Evolutionary conservation across 2,113 vertebrate species (phyloP).

Genomic region (Climacteris rufus): DNA sequence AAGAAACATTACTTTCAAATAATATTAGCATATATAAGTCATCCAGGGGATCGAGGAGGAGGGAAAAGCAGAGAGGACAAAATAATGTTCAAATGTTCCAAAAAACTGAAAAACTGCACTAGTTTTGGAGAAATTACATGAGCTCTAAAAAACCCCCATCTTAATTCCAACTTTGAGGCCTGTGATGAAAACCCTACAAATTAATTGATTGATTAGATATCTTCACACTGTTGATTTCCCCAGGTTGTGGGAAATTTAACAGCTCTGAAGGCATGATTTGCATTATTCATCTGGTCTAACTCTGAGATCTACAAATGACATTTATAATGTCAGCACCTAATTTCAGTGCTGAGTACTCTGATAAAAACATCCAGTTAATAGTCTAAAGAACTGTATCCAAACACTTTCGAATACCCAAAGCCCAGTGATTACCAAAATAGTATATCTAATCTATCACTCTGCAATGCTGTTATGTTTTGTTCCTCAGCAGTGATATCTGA

Average conservation of each 20-base stretch:
- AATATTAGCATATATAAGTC: neutral
- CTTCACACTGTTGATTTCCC: neutral
- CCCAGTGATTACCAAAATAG: neutral
- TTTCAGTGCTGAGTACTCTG: neutral
- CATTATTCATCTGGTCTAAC: neutral
- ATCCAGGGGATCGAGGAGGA: neutral
- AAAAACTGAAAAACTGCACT: neutral
- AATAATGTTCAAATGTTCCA: neutral
- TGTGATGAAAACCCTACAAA: neutral
- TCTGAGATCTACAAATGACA: neutral
- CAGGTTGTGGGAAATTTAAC: neutral
- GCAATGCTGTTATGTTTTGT: neutral
- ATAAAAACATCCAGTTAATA: neutral
- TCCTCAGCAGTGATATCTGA: neutral
- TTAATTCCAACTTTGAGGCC: neutral
- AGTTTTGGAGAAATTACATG: neutral
- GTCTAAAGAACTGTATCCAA: neutral
- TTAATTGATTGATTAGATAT: neutral
- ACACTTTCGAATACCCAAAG: neutral
- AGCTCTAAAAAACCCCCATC: neutral
- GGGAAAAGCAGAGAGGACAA: neutral
- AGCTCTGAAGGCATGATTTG: neutral
- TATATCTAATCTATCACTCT: neutral
- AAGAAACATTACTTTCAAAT: neutral
- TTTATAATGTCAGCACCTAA: neutral